Percentiles rank a stretch among this genome's conserved stretches.
These are phyloP conservation scores for Semaprochilodus insignis DNA, from an alignment of 2,797 vertebrate species.

Conservation along the genomic window DNA sequence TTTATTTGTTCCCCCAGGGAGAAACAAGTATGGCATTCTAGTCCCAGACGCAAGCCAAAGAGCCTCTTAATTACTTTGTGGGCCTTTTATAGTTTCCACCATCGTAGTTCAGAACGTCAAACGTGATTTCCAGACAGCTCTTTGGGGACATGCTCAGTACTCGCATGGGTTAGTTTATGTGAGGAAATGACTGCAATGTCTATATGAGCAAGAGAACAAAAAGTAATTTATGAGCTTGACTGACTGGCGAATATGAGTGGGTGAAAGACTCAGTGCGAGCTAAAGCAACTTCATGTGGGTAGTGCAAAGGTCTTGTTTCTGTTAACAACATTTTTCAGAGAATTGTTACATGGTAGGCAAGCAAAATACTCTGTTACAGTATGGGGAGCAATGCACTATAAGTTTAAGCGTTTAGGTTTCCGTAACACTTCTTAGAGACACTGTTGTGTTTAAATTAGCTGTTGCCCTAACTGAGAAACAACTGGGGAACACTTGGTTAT, in stretches of 20 bases:
- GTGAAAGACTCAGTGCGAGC: slow-evolving; percentile 28
- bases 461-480: no score
- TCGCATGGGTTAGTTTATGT: slow-evolving; percentile 27
- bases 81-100: slow-evolving; percentile 66
- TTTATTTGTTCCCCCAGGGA: slow-evolving; percentile 62
- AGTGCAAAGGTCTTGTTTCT: background rate
- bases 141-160: slow-evolving; percentile 57
- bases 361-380: background rate
- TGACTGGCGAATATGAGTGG: slow-evolving; percentile 51
- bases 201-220: slow-evolving; percentile 33
- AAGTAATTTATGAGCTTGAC: slow-evolving; percentile 54
- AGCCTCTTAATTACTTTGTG: slow-evolving; percentile 72
- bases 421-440: no score
- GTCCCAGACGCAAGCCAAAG: slow-evolving; percentile 66
- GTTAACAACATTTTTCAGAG: slow-evolving; percentile 10
- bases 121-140: slow-evolving; percentile 59
- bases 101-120: slow-evolving; percentile 63
- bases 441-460: no score
- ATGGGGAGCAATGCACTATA: background rate
- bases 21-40: slow-evolving; percentile 60
- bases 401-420: background rate
- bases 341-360: background rate
- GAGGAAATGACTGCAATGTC: slow-evolving; percentile 26
- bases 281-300: slow-evolving; percentile 37
- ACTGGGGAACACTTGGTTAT: no score